Evolutionary conservation across 2,113 vertebrate genomes (phyloP).

Genomic region (Poeciliopsis retropinna): DNA sequence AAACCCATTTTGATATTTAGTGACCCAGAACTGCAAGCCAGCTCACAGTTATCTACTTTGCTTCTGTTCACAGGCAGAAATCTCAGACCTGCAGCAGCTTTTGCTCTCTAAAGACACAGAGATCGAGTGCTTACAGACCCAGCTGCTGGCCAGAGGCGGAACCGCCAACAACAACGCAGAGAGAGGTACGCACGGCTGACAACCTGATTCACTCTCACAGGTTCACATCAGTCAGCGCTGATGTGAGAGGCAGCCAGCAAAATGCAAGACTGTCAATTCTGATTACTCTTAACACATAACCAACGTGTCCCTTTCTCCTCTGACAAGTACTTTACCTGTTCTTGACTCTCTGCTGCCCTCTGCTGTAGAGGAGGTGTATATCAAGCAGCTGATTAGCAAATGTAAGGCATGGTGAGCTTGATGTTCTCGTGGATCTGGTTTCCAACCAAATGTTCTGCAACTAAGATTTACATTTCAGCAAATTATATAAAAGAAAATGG

Average conservation of each 20-base stretch:
- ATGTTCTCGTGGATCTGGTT: constrained; percentile 7
- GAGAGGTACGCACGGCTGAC: constrained; percentile 82
- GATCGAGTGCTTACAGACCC: constrained; percentile 90
- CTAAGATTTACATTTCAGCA: neutral
- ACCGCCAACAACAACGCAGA: constrained; percentile 81
- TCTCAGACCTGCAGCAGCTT: constrained; percentile 90
- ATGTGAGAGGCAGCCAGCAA: constrained; percentile 22
- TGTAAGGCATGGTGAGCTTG: constrained; percentile 79
- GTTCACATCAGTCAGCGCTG: constrained; percentile 8
- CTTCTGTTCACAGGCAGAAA: constrained; percentile 84
- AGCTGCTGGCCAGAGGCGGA: constrained; percentile 83
- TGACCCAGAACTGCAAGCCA: constrained; percentile 22
- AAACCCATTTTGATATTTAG: neutral
- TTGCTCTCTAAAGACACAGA: constrained; percentile 91
- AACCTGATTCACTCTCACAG: constrained; percentile 1
- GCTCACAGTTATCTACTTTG: constrained; percentile 9
- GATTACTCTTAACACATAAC: constrained; percentile 44
- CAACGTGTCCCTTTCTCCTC: constrained; percentile 46
- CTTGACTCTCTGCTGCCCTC: constrained; percentile 64
- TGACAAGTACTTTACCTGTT: constrained; percentile 30
- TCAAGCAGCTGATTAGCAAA: constrained; percentile 91
- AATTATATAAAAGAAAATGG: neutral
- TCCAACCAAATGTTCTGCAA: constrained; percentile 18
- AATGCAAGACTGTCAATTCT: constrained; percentile 29
- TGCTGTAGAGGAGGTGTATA: constrained; percentile 89